Evolutionary conservation across 2,888 invertebrate species (phyloP).

Genomic region (Andrena fulva): DNA sequence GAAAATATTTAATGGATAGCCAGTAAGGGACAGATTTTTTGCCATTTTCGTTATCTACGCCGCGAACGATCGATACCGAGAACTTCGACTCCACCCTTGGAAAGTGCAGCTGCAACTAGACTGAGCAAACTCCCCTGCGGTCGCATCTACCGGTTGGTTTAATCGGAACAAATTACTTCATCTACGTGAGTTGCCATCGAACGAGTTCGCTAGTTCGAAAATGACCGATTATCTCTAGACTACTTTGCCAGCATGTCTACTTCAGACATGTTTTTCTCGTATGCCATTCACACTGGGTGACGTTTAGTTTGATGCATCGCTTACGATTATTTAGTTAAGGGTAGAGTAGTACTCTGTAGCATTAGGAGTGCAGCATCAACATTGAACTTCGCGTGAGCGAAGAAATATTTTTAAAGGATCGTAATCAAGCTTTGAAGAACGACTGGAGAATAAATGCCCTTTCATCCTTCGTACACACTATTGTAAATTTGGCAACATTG

Average conservation of each 20-base stretch:
- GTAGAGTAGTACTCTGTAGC: no score
- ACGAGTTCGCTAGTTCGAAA: constrained; percentile 65
- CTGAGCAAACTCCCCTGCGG: constrained; percentile 35
- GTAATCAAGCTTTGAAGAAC: no score
- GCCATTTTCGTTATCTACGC: constrained; percentile 65
- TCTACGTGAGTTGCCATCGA: constrained; percentile 74
- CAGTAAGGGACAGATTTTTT: constrained; percentile 56
- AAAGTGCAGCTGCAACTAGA: constrained; percentile 40
- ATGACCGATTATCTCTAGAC: constrained; percentile 52
- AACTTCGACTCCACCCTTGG: constrained; percentile 35
- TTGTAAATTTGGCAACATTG: no score
- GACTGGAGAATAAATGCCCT: no score
- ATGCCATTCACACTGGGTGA: background rate
- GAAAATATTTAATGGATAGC: background rate
- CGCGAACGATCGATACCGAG: constrained; percentile 62
- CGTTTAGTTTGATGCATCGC: background rate
- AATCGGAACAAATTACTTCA: constrained; percentile 77
- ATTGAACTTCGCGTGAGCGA: no score
- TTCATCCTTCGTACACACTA: no score
- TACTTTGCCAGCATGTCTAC: constrained; percentile 41
- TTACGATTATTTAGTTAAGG: background rate
- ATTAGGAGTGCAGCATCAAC: no score
- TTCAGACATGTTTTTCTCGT: constrained; percentile 6
- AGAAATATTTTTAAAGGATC: no score
- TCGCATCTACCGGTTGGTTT: constrained; percentile 67